phyloP scores from a whole-genome alignment of 2,113 vertebrate species.

The Centropus bengalensis region DNA sequence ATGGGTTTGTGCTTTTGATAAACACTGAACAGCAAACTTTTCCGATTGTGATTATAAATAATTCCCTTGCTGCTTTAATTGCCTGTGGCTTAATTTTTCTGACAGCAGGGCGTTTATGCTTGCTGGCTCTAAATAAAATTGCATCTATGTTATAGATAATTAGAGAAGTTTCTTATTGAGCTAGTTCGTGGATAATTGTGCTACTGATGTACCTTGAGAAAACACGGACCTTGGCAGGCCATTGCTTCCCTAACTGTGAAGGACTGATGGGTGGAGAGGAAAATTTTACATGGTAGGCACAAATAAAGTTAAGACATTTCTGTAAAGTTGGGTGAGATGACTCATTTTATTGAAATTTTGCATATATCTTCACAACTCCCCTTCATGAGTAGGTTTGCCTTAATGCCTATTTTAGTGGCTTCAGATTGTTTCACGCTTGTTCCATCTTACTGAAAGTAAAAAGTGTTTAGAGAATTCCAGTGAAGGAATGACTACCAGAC shows the following conservation, averaged over 20 bases:
- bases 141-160: not conserved
- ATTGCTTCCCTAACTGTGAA: not conserved
- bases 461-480: not conserved
- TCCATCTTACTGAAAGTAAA: not conserved
- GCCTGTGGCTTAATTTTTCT: not conserved
- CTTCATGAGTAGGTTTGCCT: constrained; percentile 7
- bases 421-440: not conserved
- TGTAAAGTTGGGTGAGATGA: constrained; percentile 8
- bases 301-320: not conserved
- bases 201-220: not conserved
- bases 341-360: constrained; percentile 22
- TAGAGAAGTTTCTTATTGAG: not conserved
- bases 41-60: not conserved
- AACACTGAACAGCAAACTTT: not conserved
- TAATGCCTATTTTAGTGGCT: not conserved
- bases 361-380: constrained; percentile 4
- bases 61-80: constrained; percentile 13
- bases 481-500: not conserved
- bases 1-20: not conserved
- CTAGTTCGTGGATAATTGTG: not conserved
- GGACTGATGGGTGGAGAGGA: not conserved
- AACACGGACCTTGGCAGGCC: not conserved
- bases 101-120: not conserved
- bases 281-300: not conserved
- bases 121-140: not conserved